A percentile compares a stretch with the other conserved stretches of the same genome.
These are phyloP conservation scores for Antitype chi DNA, from an alignment of 2,888 invertebrate genomes.

Conservation along the genomic window DNA sequence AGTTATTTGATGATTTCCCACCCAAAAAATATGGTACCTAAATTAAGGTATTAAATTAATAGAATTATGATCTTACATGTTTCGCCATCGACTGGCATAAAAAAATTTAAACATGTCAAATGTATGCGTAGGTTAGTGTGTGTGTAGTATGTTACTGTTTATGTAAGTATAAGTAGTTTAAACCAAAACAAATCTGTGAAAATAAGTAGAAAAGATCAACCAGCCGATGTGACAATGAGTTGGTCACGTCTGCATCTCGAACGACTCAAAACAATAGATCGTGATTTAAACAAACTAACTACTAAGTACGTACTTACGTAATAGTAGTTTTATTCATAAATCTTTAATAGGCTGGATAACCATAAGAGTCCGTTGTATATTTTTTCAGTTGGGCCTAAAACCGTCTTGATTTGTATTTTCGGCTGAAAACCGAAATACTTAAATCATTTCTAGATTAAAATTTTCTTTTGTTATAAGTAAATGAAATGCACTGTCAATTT, in stretches of 20 bases:
- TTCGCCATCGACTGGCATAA: too few relatives aligned
- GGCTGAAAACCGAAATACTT: not conserved
- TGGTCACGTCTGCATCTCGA: slow-evolving; percentile 41
- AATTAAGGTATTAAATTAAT: too few relatives aligned
- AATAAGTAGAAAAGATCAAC: slow-evolving; percentile 52
- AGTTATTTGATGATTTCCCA: too few relatives aligned
- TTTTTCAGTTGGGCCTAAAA: not conserved
- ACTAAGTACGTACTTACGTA: not conserved
- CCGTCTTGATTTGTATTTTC: not conserved
- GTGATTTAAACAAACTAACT: slow-evolving; percentile 8
- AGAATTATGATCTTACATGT: too few relatives aligned
- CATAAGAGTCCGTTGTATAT: not conserved
- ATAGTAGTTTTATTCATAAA: not conserved
- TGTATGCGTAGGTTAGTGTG: not conserved
- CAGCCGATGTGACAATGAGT: slow-evolving; percentile 35
- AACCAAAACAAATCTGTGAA: slow-evolving; percentile 22
- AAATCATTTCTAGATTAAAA: not conserved
- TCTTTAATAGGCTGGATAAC: not conserved
- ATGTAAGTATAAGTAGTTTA: not conserved
- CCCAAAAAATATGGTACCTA: too few relatives aligned
- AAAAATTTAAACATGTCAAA: too few relatives aligned
- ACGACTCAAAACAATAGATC: slow-evolving; percentile 34
- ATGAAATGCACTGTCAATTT: not conserved
- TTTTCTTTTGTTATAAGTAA: too few relatives aligned
- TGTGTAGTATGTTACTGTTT: not conserved